Conservation (phyloP, 2,113 vertebrate species). For the Petroica traversi region DNA sequence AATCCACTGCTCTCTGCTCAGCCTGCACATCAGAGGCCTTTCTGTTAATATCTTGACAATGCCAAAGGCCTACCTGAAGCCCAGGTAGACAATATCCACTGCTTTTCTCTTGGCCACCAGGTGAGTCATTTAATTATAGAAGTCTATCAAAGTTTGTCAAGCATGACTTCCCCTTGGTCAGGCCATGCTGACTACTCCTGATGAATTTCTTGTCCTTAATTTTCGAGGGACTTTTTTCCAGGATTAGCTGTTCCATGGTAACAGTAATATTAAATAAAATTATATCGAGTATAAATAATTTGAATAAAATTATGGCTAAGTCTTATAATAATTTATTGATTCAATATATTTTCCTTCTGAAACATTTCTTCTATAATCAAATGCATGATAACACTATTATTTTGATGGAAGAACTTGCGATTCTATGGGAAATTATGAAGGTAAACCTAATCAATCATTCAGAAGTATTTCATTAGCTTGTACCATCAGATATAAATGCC, state of each 20-base stretch:
- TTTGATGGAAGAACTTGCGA: neutral
- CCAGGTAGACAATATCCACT: neutral
- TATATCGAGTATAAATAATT: neutral
- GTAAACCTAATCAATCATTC: neutral
- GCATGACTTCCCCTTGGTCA: neutral
- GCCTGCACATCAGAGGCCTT: neutral
- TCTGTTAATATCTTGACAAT: neutral
- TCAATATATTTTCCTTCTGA: neutral
- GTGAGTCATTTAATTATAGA: fast-evolving
- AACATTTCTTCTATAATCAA: neutral
- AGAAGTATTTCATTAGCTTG: neutral
- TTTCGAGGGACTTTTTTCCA: neutral
- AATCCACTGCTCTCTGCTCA: neutral
- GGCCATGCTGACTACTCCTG: neutral
- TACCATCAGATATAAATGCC: neutral
- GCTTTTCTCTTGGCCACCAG: neutral
- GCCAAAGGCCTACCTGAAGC: neutral
- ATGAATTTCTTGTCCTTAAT: neutral
- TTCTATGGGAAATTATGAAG: neutral
- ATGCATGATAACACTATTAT: neutral
- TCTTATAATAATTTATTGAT: neutral
- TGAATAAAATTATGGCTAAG: neutral
- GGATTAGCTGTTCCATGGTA: neutral
- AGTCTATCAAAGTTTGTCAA: neutral
- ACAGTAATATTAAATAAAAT: neutral